These are phyloP conservation scores for Saxidomus purpurata DNA, from an alignment of 1,140 invertebrate genomes.

Conservation along the genomic window DNA sequence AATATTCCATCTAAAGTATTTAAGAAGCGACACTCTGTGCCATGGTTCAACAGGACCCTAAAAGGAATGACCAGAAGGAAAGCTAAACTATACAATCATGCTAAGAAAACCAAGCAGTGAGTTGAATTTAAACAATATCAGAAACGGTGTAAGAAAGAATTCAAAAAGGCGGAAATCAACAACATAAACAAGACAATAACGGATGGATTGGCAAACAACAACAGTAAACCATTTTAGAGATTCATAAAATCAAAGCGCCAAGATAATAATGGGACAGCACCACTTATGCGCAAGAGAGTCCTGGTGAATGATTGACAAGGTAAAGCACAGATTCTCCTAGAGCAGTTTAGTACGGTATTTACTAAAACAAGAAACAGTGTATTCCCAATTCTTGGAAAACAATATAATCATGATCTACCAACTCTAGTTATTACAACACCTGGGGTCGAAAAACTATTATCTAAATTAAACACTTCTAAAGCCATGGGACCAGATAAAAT, in stretches of 20 bases:
- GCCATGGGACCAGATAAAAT: constrained; percentile 58
- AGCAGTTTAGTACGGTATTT: constrained; percentile 69
- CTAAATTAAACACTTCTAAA: too few relatives aligned
- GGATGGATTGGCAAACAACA: constrained; percentile 67
- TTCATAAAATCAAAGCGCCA: constrained; percentile 69
- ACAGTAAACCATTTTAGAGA: constrained; percentile 72
- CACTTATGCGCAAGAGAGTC: constrained; percentile 57
- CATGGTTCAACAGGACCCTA: constrained; percentile 9
- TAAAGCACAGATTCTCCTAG: constrained; percentile 63
- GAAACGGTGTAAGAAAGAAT: constrained; percentile 60
- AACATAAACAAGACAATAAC: constrained; percentile 66
- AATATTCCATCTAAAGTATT: constrained; percentile 14
- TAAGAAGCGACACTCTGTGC: background rate
- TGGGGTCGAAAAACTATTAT: constrained; percentile 24
- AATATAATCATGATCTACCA: background rate
- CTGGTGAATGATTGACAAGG: constrained; percentile 56
- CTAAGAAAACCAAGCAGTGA: background rate
- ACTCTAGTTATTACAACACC: background rate
- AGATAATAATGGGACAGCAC: constrained; percentile 66
- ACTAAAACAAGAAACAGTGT: too few relatives aligned
- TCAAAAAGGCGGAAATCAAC: constrained; percentile 64
- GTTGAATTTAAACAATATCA: constrained; percentile 28
- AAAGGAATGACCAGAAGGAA: background rate
- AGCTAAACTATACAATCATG: background rate
- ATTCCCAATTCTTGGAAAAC: background rate